Percentiles rank a stretch among this genome's conserved stretches.
Evolutionary conservation across 2,797 vertebrate species (phyloP).

Genomic region (Cyclopterus lumpus): DNA sequence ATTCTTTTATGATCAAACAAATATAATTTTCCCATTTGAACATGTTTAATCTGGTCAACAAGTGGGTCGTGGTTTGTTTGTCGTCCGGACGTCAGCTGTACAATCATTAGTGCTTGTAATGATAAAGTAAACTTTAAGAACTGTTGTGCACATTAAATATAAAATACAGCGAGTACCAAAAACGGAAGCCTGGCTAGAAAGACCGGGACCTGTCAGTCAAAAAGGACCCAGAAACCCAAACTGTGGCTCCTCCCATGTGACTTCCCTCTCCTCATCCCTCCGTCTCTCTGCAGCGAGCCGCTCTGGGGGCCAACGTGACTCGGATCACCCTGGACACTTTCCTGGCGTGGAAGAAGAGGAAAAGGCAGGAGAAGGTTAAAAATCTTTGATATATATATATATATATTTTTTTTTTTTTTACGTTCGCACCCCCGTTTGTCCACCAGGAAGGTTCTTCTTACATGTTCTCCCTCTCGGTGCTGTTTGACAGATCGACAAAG

Average conservation of each 20-base stretch:
- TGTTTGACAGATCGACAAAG: conserved; percentile 85
- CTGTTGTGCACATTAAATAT: neutral
- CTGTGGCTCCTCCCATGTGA: neutral
- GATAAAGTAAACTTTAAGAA: neutral
- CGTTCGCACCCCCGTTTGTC: neutral
- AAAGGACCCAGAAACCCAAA: no score
- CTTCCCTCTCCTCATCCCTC: neutral
- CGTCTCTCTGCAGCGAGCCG: conserved; percentile 85
- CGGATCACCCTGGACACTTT: conserved; percentile 98
- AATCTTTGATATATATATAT: no score
- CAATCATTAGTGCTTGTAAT: no score
- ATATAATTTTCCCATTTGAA: no score
- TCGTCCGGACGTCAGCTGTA: neutral
- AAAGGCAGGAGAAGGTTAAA: conserved; percentile 94
- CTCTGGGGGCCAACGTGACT: conserved; percentile 93
- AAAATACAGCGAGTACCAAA: neutral
- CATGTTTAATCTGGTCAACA: no score
- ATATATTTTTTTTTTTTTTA: neutral
- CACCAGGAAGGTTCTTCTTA: neutral
- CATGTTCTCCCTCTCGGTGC: neutral
- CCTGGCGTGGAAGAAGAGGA: conserved; percentile 98
- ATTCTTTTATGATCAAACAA: no score
- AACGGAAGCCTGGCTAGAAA: neutral
- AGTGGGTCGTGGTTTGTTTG: no score
- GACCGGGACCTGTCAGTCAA: no score